These are phyloP conservation scores for Acanthosepion lycidas DNA, from an alignment of 2,888 invertebrate species.

Conservation along the genomic window DNA sequence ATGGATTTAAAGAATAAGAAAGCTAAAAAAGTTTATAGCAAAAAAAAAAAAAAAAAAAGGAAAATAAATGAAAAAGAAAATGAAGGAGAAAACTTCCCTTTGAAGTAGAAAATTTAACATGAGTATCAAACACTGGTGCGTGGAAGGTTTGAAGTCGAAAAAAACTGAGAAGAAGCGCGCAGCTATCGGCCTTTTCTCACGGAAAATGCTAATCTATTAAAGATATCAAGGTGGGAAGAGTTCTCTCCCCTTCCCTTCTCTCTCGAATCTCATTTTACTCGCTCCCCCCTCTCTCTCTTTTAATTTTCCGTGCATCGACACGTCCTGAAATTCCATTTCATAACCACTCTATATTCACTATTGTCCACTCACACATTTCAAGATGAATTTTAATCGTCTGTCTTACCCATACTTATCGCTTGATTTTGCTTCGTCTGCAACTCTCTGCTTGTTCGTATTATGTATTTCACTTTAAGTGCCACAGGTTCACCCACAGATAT, in stretches of 20 bases:
- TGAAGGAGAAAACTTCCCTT: neutral
- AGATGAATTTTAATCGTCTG: no score
- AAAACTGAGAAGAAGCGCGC: neutral
- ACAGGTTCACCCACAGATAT: no score
- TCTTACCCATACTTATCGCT: no score
- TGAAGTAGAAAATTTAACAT: neutral
- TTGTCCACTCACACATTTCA: no score
- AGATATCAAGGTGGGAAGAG: neutral
- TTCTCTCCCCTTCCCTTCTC: neutral
- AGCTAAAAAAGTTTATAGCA: neutral
- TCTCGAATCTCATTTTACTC: neutral
- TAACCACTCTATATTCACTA: no score
- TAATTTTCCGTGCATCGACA: no score
- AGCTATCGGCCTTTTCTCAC: neutral
- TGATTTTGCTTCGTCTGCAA: no score
- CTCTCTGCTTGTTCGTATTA: no score
- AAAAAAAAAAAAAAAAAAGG: neutral
- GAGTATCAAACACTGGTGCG: neutral
- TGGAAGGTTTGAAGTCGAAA: neutral
- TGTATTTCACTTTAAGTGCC: no score
- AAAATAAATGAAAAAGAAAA: neutral
- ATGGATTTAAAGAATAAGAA: conserved; percentile 5
- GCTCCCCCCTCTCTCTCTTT: neutral
- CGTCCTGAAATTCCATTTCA: no score
- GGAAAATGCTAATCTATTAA: neutral